phyloP scores from a whole-genome alignment of 2,797 vertebrate genomes.

The Sciaenops ocellatus region DNA sequence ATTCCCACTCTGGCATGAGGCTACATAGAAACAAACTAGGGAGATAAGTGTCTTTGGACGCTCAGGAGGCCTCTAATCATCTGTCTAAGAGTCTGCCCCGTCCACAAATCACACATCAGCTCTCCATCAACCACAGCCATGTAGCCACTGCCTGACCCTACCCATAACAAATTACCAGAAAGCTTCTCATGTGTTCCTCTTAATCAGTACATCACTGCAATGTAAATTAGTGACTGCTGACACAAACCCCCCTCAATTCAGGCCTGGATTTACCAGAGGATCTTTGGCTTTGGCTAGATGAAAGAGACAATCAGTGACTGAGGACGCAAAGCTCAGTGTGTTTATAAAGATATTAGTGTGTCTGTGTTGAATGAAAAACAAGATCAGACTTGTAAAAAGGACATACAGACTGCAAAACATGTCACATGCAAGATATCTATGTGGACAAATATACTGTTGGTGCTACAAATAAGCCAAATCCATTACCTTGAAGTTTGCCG shows the following conservation, averaged over 20 bases:
- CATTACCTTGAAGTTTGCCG: constrained; percentile 84
- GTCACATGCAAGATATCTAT: not conserved
- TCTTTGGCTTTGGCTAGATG: constrained; percentile 62
- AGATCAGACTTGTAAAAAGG: constrained; percentile 28
- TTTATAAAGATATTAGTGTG: constrained; percentile 41
- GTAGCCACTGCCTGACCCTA: constrained; percentile 22
- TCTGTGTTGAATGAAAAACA: constrained; percentile 37
- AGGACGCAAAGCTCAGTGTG: constrained; percentile 37
- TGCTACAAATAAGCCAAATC: not conserved
- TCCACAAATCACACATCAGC: constrained; percentile 50
- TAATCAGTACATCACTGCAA: constrained; percentile 45
- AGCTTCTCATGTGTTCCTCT: constrained; percentile 56
- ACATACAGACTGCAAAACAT: not conserved
- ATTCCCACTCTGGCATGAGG: not conserved
- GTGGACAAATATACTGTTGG: not conserved
- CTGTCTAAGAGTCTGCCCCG: constrained; percentile 28
- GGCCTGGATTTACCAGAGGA: constrained; percentile 63
- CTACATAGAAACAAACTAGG: constrained; percentile 30
- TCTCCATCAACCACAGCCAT: constrained; percentile 35
- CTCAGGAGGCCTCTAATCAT: constrained; percentile 51
- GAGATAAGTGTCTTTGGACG: constrained; percentile 47
- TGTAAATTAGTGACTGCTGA: constrained; percentile 50
- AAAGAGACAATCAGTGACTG: constrained; percentile 66
- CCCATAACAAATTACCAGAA: constrained; percentile 48
- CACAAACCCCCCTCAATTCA: constrained; percentile 3